These are phyloP conservation scores for Brachyistius frenatus DNA, from an alignment of 2,113 vertebrate species.

Conservation along the genomic window DNA sequence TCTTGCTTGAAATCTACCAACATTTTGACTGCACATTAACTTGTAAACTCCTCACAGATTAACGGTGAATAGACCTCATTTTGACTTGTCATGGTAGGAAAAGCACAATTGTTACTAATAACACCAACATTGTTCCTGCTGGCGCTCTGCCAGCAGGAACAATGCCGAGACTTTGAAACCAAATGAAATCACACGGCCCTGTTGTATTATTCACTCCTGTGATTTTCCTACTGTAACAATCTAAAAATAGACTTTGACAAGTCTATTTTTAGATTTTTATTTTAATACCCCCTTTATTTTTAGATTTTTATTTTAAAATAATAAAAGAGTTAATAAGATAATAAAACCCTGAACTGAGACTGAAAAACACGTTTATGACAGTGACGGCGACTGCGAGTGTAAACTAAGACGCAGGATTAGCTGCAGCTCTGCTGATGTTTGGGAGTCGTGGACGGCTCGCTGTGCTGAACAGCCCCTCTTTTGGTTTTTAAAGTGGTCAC, in stretches of 20 bases:
- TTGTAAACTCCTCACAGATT: too few species aligned
- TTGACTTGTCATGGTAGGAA: neutral
- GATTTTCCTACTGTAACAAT: neutral
- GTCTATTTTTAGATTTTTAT: too few species aligned
- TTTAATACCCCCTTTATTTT: too few species aligned
- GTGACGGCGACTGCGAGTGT: neutral
- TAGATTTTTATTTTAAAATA: too few species aligned
- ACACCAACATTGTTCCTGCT: too few species aligned
- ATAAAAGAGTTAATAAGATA: too few species aligned
- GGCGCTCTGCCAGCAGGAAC: neutral
- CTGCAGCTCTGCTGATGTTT: conserved; percentile 23
- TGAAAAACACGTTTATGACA: too few species aligned
- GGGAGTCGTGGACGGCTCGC: neutral
- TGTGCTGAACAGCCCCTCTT: conserved; percentile 51
- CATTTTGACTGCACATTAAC: too few species aligned
- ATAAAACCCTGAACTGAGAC: too few species aligned
- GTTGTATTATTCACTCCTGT: neutral
- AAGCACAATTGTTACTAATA: neutral
- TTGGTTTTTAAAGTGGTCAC: conserved; percentile 40
- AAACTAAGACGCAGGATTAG: neutral
- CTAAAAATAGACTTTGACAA: too few species aligned
- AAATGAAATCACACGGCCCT: neutral
- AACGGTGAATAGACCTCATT: too few species aligned
- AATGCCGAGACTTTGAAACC: neutral
- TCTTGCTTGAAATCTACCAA: too few species aligned